Base-by-base conservation (phyloP, 2,797 vertebrate species). In the Crax fasciolata region DNA sequence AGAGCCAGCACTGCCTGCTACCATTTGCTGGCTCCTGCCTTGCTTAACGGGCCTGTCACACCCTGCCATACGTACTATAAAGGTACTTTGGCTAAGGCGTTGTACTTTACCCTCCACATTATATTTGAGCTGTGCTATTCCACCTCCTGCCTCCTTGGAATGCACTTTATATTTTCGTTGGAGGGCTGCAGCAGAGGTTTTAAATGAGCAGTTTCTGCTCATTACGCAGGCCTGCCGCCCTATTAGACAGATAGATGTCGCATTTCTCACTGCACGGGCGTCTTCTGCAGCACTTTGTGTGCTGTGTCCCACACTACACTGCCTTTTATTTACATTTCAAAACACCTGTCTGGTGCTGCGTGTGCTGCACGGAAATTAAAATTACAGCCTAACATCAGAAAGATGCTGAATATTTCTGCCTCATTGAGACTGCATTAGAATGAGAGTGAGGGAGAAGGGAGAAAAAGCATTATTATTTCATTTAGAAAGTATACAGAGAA, bases 321-420 rank as follows among this genome's bases (percentile, higher is more conserved):
- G 61, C 39, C 71, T 93, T 63, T 81, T 90, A 93, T 92, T 91
- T 89, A 77, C 86, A 84, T 83, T 91, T 89, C 87, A 91, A 93
- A 96, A 88, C 84, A 94, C 93, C 87, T 86, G 73, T 78, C 81
- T 87, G 68, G 54, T 4, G 6, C 72, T 44, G 13, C 66, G 39
- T 7, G 3, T 32, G 68, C 46, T n/a, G 58, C 70, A 84, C 72
- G 84, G 80, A 89, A 94, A 85, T 68, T 87, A 84, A 84, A 81
- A 87, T 70, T 77, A 52, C n/a, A 49, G 55, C 51, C 67, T 44
- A 28, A 46, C 27, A 13, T 21, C 1, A 5, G 52, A 82, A 86
- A 84, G 84, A 59, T 43, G 41, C 51, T 89, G 80, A 96, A 81
- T 94, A 89, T 80, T 96, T 92, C 87, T 93, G 27, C 68, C 62